Conservation (phyloP, 64 coral and sea anemone genomes). For the Astreopora myriophthalma region DNA sequence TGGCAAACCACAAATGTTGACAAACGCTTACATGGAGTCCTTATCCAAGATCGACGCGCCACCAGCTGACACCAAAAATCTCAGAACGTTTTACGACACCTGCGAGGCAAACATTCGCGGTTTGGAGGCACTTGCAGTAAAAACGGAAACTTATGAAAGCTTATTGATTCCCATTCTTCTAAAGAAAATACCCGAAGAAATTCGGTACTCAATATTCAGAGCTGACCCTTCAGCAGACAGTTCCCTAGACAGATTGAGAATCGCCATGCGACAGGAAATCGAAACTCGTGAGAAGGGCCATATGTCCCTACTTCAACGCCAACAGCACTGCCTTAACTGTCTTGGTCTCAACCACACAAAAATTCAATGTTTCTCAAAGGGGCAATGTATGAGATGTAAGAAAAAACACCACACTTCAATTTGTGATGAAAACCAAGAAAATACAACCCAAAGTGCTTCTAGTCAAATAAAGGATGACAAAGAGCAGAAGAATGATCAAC, state of each 20-base stretch:
- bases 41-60: background rate
- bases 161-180: conserved; percentile 46
- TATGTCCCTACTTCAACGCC: conserved; percentile 13
- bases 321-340: conserved; percentile 49
- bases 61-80: conserved; percentile 11
- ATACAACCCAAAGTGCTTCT: background rate
- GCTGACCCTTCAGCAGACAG: conserved; percentile 32
- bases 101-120: conserved; percentile 56
- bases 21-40: conserved; percentile 44
- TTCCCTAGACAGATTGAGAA: conserved; percentile 44
- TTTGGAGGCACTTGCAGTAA: conserved; percentile 34
- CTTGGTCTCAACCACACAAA: conserved; percentile 50
- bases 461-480: conserved; percentile 1
- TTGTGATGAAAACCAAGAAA: conserved; percentile 2
- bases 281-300: conserved; percentile 44
- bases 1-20: conserved; percentile 8
- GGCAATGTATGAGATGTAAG: conserved; percentile 59
- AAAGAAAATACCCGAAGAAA: conserved; percentile 58
- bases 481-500: background rate
- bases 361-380: conserved; percentile 41
- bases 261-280: conserved; percentile 51
- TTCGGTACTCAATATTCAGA: conserved; percentile 25
- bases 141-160: conserved; percentile 53
- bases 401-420: conserved; percentile 68
- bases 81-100: conserved; percentile 38